A percentile compares a stretch with the other conserved stretches of the same genome.
Evolutionary conservation across 2,113 vertebrate species (phyloP).

Genomic region (Mus spicilegus): DNA sequence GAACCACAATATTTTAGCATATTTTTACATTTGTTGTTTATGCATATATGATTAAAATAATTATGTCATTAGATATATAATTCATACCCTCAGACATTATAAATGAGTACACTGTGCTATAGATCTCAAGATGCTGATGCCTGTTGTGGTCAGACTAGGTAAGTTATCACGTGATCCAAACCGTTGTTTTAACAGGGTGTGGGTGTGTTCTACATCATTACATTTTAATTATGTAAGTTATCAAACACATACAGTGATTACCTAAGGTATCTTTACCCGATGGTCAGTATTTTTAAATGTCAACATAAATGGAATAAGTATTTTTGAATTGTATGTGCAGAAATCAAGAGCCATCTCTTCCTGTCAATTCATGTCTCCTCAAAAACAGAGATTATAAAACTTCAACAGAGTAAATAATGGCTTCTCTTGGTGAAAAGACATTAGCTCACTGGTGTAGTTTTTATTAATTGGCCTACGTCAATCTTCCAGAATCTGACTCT

Average conservation of each 20-base stretch:
- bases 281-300: neutral
- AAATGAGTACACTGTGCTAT: neutral
- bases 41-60: neutral
- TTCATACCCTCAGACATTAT: neutral
- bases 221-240: constrained; percentile 5
- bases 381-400: neutral
- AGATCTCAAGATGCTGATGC: neutral
- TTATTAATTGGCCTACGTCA: neutral
- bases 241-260: neutral
- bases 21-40: neutral
- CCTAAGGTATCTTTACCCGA: neutral
- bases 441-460: neutral
- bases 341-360: neutral
- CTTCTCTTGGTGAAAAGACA: neutral
- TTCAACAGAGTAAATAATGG: neutral
- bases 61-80: neutral
- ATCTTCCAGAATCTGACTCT: neutral
- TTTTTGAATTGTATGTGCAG: neutral
- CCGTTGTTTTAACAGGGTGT: neutral
- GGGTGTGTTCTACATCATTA: neutral
- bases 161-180: neutral
- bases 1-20: neutral
- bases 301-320: neutral
- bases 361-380: neutral
- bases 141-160: neutral